Base-by-base conservation (phyloP, 1,140 invertebrate genomes). In the Dufourea novaeangliae region DNA sequence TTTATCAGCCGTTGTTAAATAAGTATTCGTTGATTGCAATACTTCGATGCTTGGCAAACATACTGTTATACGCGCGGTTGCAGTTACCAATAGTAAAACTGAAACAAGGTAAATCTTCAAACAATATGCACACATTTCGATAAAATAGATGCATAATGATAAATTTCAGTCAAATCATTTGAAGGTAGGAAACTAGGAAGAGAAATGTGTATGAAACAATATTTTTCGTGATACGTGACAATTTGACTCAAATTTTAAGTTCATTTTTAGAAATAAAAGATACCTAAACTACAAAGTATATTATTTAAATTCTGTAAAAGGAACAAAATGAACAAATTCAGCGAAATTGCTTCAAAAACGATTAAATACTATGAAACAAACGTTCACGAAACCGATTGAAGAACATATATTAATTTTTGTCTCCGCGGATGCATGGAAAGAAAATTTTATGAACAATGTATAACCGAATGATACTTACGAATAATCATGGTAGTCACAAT, bases 1-100 rank as follows among this genome's bases (percentile, higher is more conserved):
- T 86, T 93, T 93, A 84, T 95, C 94, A 77, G 91, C 87, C 14
- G 88, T 86, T 8, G 94, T 93, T 11, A 95, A 88, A 83, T 94
- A 95, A 14, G 93, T 93, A 85, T 91, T 93, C 22, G 92, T 92
- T 10, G 92, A 92, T 20, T 88, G 88, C 37, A 83, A 75, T 10
- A 68, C 64, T 78, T 84, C 70, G 22, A 41, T 41, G n/a, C 37
- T 22, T n/a, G 50, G 56, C 1, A n/a, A 66, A 1, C 71, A 64
- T 8, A 25, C 25, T 57, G 75, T 71, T 41, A 85, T n/a, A 22
- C 59, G 41, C 7, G 82, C 37, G 20, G 79, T n/a, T 7, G 81
- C 10, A 2, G 88, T 27, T 22, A 83, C 67, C 61, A 77, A 17
- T 73, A 78, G 78, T 56, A 82, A 62, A 41, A 68, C 90, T 91